phyloP scores from a whole-genome alignment of 2,113 vertebrate species.

The Pampusana beccarii region DNA sequence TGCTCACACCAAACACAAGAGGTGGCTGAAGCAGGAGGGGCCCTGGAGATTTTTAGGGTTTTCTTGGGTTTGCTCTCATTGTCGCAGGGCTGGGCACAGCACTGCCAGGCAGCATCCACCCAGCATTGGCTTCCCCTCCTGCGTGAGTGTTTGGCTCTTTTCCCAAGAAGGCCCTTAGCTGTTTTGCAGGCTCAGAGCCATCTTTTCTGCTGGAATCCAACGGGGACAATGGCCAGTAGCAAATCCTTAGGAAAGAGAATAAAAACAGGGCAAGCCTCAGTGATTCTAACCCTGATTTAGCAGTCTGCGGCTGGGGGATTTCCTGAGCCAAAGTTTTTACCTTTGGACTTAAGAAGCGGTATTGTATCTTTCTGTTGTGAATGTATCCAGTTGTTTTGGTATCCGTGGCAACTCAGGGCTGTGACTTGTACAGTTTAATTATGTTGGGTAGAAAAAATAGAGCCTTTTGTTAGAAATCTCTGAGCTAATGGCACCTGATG shows the following conservation, averaged over 20 bases:
- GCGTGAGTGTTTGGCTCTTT: not conserved
- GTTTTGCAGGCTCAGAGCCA: constrained; percentile 33
- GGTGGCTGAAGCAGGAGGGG: not conserved
- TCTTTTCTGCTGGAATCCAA: not conserved
- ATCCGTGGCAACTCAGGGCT: not conserved
- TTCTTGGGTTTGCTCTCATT: not conserved
- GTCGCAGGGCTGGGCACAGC: not conserved
- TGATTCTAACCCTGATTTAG: constrained; percentile 27
- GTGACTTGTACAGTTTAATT: not conserved
- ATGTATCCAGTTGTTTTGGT: not conserved
- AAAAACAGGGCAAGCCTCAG: constrained; percentile 45
- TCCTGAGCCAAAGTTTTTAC: constrained; percentile 27
- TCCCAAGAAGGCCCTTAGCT: not conserved
- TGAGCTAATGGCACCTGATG: not conserved
- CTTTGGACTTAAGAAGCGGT: not conserved
- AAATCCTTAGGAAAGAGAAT: constrained; percentile 29
- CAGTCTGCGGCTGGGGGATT: not conserved
- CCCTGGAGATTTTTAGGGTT: not conserved
- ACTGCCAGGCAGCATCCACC: not conserved
- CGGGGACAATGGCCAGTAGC: constrained; percentile 49
- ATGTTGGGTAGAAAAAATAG: not conserved
- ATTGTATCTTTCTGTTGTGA: not conserved
- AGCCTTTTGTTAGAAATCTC: constrained; percentile 11
- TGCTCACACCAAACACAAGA: fast-evolving
- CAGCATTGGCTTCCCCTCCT: not conserved